Base-by-base conservation (phyloP, 2,113 vertebrate genomes). In the Lichenostomus cassidix region DNA sequence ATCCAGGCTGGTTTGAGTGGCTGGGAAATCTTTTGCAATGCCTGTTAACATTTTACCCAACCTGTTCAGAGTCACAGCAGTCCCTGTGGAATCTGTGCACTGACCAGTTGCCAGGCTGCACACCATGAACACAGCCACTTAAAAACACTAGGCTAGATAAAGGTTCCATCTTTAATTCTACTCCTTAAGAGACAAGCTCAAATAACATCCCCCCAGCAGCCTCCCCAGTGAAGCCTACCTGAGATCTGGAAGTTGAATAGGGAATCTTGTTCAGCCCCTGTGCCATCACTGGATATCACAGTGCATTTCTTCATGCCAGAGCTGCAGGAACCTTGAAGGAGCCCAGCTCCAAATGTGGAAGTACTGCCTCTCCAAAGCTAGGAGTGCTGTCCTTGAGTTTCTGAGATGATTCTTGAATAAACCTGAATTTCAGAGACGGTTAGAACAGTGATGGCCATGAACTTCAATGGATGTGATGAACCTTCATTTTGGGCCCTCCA, bases 291-390 rank as follows among this genome's bases (percentile, higher is more conserved):
- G 1, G n/a, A 4, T 47, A 24, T 31, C 69, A 15, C 22, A 24
- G 17, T 5, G 11, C 3, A 1, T 39, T 63, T 77, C 47, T 73
- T 63, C 1, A 2, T 31, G 10, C 52, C 1, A 6, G 20, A 77
- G 46, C 47, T 53, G 47, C 3, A 0, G 71, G n/a, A 65, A n/a
- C 15, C 13, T 58, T 55, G 53, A 69, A 65, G 21, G 4, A 77
- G 13, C 12, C 41, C 47, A 53, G 68, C 68, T 92, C 73, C 2
- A 2, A 17, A 46, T 44, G 17, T 35, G 42, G 24, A 31, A 0
- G 0, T 0, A 0, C 50, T 53, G 50, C 68, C 17, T 62, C 50
- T 58, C 63, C 0, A 0, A 31, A 92, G 59, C 46, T 24, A 7
- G 16, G 25, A 58, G 22, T 19, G 24, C 67, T 76, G 70, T 46